Evolutionary conservation across 2,113 vertebrate species (phyloP).

Genomic region (Ailuropoda melanoleuca): DNA sequence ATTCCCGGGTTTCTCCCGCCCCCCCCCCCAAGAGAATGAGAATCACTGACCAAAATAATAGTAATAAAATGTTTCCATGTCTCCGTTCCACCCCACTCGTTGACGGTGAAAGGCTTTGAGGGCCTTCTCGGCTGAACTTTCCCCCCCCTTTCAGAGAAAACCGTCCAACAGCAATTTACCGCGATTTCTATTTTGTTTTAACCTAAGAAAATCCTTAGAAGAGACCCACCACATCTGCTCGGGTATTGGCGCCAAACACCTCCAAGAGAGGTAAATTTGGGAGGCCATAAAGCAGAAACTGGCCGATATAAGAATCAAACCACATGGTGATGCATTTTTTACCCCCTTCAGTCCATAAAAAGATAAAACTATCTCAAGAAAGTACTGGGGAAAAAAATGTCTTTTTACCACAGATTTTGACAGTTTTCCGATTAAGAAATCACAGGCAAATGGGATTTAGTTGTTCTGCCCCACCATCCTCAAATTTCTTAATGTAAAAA

Average conservation of each 20-base stretch:
- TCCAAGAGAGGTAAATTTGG: not conserved
- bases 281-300: not conserved
- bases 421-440: conserved; percentile 46
- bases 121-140: not conserved
- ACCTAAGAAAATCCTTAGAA: not conserved
- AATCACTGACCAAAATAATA: not conserved
- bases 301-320: not conserved
- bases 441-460: conserved; percentile 51
- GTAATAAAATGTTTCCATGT: rapidly evolving
- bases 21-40: not conserved
- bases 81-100: not conserved
- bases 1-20: not conserved
- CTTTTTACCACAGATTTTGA: conserved; percentile 75
- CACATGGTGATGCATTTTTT: not conserved
- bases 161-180: not conserved
- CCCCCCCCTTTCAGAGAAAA: not conserved
- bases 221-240: not conserved
- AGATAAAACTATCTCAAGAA: not conserved
- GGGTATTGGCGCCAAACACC: not conserved
- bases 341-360: not conserved
- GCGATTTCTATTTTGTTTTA: not conserved
- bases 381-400: not conserved
- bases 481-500: conserved; percentile 13
- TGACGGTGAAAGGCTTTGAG: not conserved
- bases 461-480: conserved; percentile 35